Evolutionary conservation across 2,888 invertebrate species (phyloP).

Genomic region (Julus scandinavius): DNA sequence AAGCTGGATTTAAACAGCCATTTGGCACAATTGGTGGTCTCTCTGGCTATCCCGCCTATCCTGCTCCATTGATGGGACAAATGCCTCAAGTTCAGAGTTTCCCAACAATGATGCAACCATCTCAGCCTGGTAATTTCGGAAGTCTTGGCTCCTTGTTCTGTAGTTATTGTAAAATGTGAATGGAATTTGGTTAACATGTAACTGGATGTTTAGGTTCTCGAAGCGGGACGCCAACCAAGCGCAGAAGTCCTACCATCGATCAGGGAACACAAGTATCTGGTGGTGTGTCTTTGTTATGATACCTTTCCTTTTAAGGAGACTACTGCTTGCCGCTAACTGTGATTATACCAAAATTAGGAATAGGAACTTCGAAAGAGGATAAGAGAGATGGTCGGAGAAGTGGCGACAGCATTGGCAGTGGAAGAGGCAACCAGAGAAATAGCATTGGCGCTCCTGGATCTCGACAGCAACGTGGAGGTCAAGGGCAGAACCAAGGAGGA

Average conservation of each 20-base stretch:
- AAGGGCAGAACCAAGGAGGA: background rate
- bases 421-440: background rate
- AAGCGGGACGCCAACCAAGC: slow-evolving; percentile 68
- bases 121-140: background rate
- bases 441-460: background rate
- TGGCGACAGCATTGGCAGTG: background rate
- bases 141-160: background rate
- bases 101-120: slow-evolving; percentile 44
- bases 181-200: background rate
- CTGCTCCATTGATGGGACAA: slow-evolving; percentile 54
- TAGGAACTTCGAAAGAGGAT: slow-evolving; percentile 28
- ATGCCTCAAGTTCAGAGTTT: slow-evolving; percentile 53
- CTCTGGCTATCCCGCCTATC: slow-evolving; percentile 49
- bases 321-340: background rate
- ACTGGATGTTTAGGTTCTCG: slow-evolving; percentile 60
- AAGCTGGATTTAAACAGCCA: slow-evolving; percentile 58
- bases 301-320: background rate
- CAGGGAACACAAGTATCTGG: slow-evolving; percentile 78
- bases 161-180: background rate
- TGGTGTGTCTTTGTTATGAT: background rate
- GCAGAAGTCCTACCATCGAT: slow-evolving; percentile 87
- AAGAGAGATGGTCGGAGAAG: slow-evolving; percentile 35
- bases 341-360: background rate
- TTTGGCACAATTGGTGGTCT: slow-evolving; percentile 60
- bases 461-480: slow-evolving; percentile 11